Base-by-base conservation (phyloP, 2,888 invertebrate genomes). In the Synergus laeviventris region DNA sequence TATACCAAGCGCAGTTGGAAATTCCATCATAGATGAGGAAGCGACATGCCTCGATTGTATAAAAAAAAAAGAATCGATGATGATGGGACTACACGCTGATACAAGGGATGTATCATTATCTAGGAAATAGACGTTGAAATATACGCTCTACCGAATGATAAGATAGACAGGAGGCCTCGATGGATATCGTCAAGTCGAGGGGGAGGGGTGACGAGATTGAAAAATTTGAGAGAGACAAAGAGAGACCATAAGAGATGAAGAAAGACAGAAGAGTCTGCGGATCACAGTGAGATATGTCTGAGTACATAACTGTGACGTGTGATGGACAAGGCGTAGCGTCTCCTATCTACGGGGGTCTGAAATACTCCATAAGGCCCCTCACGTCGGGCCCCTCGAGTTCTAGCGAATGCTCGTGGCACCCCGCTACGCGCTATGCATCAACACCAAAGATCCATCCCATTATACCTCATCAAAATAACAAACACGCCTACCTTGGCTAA, bases 351-450 rank as follows among this genome's bases (percentile, higher is more conserved):
- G 86, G 88, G 88, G 88, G 88, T 85, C 83, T 83, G 76, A 81
- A 77, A 78, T 78, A 77, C 78, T 74, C 62, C 77, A 64, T 56
- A 70, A 66, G 77, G 76, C 59, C 74, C 66, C 49, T 73, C 45
- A 49, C 38, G 39, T 74, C 79, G 70, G 84, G 82, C 82, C 83
- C 84, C 81, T 82, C 81, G 83, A 84, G 83, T 85, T 83, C 84
- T 81, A 83, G 78, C 59, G 75, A 84, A 78, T 78, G 75, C 39
- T 80, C 49, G 74, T 76, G 88, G 86, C 90, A 87, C 89, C 89
- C 90, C 86, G 90, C 90, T 89, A 90, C 84, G 90, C 87, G 85
- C 90, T 84, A 90, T 90, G 90, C 89, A 90, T 90, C 90, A 90
- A 90, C 90, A 90, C 90, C 89, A 89, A 85, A 87, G 85, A 89